Percentiles rank a stretch among this genome's conserved stretches.
Conservation (phyloP, 1,140 invertebrate genomes). For the Lordiphosa mommai region DNA sequence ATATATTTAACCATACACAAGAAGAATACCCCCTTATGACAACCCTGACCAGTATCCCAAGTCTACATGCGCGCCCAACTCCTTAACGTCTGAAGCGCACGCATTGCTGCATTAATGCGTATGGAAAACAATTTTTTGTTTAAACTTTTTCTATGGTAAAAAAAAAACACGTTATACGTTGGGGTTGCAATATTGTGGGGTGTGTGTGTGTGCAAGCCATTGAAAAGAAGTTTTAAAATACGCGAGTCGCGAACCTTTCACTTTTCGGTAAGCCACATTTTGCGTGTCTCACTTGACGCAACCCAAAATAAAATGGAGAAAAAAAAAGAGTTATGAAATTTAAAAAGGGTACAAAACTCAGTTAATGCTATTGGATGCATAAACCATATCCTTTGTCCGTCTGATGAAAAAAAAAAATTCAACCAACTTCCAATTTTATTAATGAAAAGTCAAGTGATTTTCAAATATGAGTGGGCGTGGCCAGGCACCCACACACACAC, state of each 20-base stretch:
- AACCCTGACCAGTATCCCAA: not conserved
- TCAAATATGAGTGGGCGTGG: slow-evolving; percentile 54
- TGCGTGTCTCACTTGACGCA: slow-evolving; percentile 65
- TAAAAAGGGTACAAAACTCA: slow-evolving; percentile 37
- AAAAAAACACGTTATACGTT: slow-evolving; percentile 21
- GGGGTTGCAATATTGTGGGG: slow-evolving; percentile 28
- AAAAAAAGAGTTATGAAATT: slow-evolving; percentile 49
- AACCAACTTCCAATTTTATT: slow-evolving; percentile 69
- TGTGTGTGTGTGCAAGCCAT: no score
- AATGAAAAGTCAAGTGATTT: slow-evolving; percentile 77
- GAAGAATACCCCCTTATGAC: no score
- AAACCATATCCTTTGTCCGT: slow-evolving; percentile 2
- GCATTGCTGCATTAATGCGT: slow-evolving; percentile 76
- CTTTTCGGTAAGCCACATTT: slow-evolving; percentile 62
- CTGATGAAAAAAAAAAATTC: slow-evolving; percentile 12
- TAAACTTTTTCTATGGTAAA: slow-evolving; percentile 2
- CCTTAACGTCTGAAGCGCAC: slow-evolving; percentile 22
- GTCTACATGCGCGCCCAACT: not conserved
- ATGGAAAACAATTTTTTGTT: slow-evolving; percentile 68
- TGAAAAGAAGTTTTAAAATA: slow-evolving; percentile 54
- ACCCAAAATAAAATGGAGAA: slow-evolving; percentile 7
- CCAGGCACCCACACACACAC: slow-evolving; percentile 21
- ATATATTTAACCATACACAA: no score
- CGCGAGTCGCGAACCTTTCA: slow-evolving; percentile 47
- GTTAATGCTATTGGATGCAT: slow-evolving; percentile 29